These are phyloP conservation scores for Augiades crinisus DNA, from an alignment of 2,888 invertebrate genomes.

Conservation along the genomic window DNA sequence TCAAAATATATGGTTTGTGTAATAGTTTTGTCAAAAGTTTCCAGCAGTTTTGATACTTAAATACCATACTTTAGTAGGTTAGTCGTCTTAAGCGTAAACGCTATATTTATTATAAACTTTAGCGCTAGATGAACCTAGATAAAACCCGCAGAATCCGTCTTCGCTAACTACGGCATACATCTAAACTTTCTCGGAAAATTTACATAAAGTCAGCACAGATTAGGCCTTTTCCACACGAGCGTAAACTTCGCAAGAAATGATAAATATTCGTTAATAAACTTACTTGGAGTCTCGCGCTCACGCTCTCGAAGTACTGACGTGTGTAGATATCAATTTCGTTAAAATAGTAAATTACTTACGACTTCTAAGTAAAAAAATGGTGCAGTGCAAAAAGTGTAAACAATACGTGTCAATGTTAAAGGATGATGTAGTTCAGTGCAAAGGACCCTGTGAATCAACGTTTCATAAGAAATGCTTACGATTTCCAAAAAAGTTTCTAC, in stretches of 20 bases:
- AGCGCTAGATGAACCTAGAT: conserved; percentile 4
- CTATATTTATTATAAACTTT: conserved; percentile 7
- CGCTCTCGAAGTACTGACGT: too few species aligned
- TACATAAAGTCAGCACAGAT: background rate
- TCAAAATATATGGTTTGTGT: background rate
- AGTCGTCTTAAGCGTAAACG: background rate
- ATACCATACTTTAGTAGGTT: background rate
- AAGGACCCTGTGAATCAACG: background rate
- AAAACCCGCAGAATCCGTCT: conserved; percentile 17
- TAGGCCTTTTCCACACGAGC: too few species aligned
- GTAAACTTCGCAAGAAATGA: too few species aligned
- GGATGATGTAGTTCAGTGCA: background rate
- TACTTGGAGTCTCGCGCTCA: too few species aligned
- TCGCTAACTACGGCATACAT: conserved; percentile 3
- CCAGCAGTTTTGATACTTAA: background rate
- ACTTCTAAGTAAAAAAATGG: too few species aligned
- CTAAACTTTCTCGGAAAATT: conserved; percentile 6
- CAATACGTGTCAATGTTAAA: background rate
- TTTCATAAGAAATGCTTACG: background rate
- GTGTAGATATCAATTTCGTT: too few species aligned
- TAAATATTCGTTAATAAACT: too few species aligned
- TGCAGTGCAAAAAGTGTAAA: conserved; percentile 2
- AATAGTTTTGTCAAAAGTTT: too few species aligned
- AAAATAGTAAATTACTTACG: too few species aligned
- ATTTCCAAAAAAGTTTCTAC: background rate